These are phyloP conservation scores for Heliopora coerulea DNA, from an alignment of 92 coral and sea anemone species.

Conservation along the genomic window DNA sequence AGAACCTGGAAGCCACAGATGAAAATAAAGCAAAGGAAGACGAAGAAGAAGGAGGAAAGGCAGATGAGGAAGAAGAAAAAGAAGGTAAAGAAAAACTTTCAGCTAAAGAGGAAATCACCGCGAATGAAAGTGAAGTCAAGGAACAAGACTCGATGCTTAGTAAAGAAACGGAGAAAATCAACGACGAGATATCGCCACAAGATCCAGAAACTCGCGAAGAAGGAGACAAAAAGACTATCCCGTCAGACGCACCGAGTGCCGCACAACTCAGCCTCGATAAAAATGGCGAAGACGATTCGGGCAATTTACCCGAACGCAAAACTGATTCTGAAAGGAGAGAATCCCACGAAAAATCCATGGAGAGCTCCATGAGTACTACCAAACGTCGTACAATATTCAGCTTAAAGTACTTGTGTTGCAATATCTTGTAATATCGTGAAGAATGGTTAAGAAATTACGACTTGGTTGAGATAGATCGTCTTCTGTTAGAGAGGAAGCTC, in stretches of 20 bases:
- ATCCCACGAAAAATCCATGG: background rate
- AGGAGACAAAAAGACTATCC: background rate
- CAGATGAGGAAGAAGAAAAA: background rate
- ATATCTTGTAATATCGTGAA: conserved; percentile 4
- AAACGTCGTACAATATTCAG: conserved; percentile 19
- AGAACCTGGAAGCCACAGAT: background rate
- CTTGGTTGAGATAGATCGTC: too few species aligned
- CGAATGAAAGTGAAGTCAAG: background rate
- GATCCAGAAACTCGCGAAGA: background rate
- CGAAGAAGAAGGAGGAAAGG: background rate
- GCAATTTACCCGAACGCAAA: background rate
- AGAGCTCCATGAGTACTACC: background rate
- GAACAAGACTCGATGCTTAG: background rate
- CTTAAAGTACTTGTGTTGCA: conserved; percentile 3
- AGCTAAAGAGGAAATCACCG: background rate
- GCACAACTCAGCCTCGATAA: background rate
- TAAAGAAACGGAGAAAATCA: background rate
- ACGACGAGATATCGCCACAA: background rate
- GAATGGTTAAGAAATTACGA: too few species aligned
- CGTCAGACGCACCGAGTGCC: background rate
- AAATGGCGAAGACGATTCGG: conserved; percentile 2
- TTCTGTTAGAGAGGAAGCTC: too few species aligned
- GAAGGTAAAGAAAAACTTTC: background rate
- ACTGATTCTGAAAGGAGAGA: background rate
- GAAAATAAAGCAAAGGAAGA: conserved; percentile 10